These are phyloP conservation scores for Patella depressa DNA, from an alignment of 2,888 invertebrate genomes.

Conservation along the genomic window DNA sequence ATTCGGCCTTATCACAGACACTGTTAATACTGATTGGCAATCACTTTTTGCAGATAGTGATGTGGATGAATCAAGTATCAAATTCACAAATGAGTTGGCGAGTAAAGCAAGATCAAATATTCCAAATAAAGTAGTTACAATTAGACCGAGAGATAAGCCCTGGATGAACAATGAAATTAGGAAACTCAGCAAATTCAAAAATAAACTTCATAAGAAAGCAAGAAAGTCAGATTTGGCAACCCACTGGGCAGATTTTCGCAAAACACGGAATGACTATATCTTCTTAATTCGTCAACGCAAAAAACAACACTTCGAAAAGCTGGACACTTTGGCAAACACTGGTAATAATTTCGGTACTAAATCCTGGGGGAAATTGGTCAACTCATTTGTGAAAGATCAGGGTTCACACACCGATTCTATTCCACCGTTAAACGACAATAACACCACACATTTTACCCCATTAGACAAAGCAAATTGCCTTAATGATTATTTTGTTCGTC, in stretches of 20 bases:
- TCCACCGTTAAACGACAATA: too few relatives aligned
- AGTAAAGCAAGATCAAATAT: background rate
- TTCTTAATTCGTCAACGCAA: too few relatives aligned
- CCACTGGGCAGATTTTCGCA: background rate
- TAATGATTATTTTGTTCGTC: too few relatives aligned
- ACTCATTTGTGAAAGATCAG: background rate
- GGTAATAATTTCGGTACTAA: background rate
- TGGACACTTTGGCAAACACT: background rate
- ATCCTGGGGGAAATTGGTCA: too few relatives aligned
- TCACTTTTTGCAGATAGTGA: background rate
- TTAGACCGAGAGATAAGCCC: background rate
- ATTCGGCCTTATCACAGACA: background rate
- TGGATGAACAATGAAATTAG: background rate
- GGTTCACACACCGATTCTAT: too few relatives aligned
- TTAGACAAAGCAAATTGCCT: too few relatives aligned
- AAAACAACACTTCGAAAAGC: too few relatives aligned
- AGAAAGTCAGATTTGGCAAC: background rate
- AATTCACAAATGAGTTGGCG: background rate
- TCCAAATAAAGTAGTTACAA: constrained; percentile 5
- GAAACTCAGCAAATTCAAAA: background rate
- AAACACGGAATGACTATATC: background rate
- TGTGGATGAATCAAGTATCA: background rate
- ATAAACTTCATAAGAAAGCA: background rate
- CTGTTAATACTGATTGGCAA: background rate
- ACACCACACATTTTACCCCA: too few relatives aligned